Base-by-base conservation (phyloP, 2,888 invertebrate species). In the Ornithoptera priamus region DNA sequence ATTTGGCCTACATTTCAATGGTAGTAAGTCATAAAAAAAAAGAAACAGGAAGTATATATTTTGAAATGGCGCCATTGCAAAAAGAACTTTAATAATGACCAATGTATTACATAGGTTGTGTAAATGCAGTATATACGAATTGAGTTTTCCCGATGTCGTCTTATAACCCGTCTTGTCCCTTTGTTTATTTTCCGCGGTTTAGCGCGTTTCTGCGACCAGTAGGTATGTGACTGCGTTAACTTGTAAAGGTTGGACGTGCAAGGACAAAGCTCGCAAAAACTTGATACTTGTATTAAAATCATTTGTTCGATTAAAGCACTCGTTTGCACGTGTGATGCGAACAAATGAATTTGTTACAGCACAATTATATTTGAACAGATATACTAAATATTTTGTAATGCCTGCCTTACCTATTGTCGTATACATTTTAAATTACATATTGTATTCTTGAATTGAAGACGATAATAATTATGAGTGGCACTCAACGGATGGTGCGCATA, bases 331-430 rank as follows among this genome's bases (percentile, higher is more conserved):
- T 67, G 69, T 71, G 58, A 65, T 22, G 18, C 7, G 5, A 18
- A 20, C 72, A 64, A 75, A 72, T 71, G 69, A 64, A 72, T 62
- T 69, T 67, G 22, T 60, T 30, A 60, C 36, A 69, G 64, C 63
- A 42, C 66, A 71, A 67, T 62, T 64, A 65, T 61, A 65, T 75
- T 74, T 75, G 18, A 75, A 78, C 75, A 77, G 75, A 81, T 78
- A 83, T 17, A 81, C 80, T 84, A 84, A 83, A 83, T 83, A 84
- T 85, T 84, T 75, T 64, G 61, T 15, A 36, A 53, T 50, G 53
- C 20, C 24, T 30, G 63, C n/a, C 1, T 15, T 24, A 24, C 50
- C 18, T 63, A 20, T 67, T 62, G 24, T 39, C 62, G 15, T 24
- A 24, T 22, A 24, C 18, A 22, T 17, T 8, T 17, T 24, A 15